These are phyloP conservation scores for Drosophila dives DNA, from an alignment of 2,888 invertebrate species.

Conservation along the genomic window DNA sequence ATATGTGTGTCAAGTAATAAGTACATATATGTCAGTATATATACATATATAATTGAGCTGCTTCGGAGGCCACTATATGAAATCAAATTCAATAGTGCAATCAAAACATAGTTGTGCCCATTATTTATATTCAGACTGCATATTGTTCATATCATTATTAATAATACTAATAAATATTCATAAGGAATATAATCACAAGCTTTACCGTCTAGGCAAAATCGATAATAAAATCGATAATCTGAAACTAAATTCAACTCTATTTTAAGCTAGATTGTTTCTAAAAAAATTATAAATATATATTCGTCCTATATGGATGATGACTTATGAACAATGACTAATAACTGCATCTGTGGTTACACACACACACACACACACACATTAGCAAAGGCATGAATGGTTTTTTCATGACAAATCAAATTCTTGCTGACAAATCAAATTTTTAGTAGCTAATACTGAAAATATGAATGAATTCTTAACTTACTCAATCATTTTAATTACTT, in stretches of 20 bases:
- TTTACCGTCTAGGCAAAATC: not conserved
- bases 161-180: not conserved
- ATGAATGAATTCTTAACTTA: not conserved
- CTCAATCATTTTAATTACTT: not conserved
- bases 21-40: not conserved
- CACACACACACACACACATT: not conserved
- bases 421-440: not conserved
- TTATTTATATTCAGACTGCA: not conserved
- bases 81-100: slow-evolving; percentile 1
- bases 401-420: too few relatives aligned
- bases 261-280: not conserved
- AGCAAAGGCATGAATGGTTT: not conserved
- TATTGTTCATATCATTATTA: not conserved
- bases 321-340: not conserved
- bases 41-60: not conserved
- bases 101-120: slow-evolving; percentile 1
- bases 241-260: not conserved
- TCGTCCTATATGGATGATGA: not conserved
- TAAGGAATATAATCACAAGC: not conserved
- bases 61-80: not conserved
- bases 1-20: not conserved
- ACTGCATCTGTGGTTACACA: not conserved
- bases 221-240: not conserved
- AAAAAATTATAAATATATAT: not conserved
- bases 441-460: not conserved